Base-by-base conservation (phyloP, 2,797 vertebrate species). In the Okamejei kenojei region DNA sequence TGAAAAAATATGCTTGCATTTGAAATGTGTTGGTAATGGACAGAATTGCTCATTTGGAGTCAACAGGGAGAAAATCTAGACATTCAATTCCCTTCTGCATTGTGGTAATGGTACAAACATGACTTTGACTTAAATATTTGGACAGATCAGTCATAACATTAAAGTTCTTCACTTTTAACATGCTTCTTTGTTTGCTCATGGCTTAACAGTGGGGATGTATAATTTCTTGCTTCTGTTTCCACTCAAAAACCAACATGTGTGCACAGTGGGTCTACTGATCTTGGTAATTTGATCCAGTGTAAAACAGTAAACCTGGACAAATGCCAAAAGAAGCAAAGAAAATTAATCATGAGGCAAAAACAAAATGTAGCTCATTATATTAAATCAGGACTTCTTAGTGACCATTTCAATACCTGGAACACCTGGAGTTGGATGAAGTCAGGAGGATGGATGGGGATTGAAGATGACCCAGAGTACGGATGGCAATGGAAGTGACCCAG, bases 81-180 rank as follows among this genome's bases (percentile, higher is more conserved):
- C 54, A 10, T 61, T 13, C 63, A 63, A 65, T 86, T 86, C 26
- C 61, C 13, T 61, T 32, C 82, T 15, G 29, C 63, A 8, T 65
- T 86, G 82, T 29, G 26, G 63, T 32, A 65, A 65, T 65, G 61
- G 29, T 29, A n/a, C 58, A 65, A 54, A 86, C 13, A 9, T 65
- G 82, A 86, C n/a, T 32, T n/a, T 65, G 58, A 63, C 58, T 86
- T 19, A 86, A 86, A 65, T 65, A 65, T 61, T n/a, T 86, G 58
- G 76, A 86, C 29, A 32, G 82, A 65, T 86, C 63, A 19, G 29
- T 86, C 82, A 86, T 86, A 86, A 63, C 15, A 86, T 32, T 86
- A n/a, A 63, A 15, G 63, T 65, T 19, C 58, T 35, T 78, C 15
- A 32, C 11, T 63, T 86, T 63, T 17, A 65, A 63, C 15, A 10